phyloP scores from a whole-genome alignment of 2,113 vertebrate genomes.

The Lycocorax pyrrhopterus region DNA sequence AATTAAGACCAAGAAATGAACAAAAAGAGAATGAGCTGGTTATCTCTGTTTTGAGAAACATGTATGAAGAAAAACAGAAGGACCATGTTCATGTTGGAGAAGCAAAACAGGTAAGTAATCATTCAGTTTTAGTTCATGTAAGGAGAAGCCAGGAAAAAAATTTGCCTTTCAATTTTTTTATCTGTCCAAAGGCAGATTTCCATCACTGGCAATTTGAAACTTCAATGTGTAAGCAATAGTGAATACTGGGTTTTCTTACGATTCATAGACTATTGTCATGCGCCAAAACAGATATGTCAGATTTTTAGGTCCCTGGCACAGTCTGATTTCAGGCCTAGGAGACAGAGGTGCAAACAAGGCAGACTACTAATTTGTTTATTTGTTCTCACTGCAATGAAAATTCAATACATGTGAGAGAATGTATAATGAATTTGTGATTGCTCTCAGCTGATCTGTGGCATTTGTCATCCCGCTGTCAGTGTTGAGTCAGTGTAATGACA shows the following conservation, averaged over 20 bases:
- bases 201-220: not conserved
- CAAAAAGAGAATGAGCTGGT: constrained; percentile 92
- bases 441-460: not conserved
- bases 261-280: not conserved
- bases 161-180: not conserved
- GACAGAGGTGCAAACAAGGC: not conserved
- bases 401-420: not conserved
- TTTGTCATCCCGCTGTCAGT: not conserved
- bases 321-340: not conserved
- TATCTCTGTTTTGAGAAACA: constrained; percentile 80
- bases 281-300: not conserved
- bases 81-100: constrained; percentile 81
- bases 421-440: not conserved
- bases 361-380: not conserved
- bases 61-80: constrained; percentile 92
- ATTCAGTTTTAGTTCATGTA: not conserved
- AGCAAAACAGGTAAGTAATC: constrained; percentile 77
- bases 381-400: not conserved
- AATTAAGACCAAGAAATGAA: constrained; percentile 85
- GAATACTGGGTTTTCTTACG: not conserved
- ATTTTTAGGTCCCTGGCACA: not conserved
- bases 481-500: not conserved
- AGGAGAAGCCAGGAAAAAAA: not conserved
- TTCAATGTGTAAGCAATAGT: not conserved
- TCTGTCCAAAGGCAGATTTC: not conserved